A percentile compares a stretch with the other conserved stretches of the same genome.
Evolutionary conservation across 2,113 vertebrate genomes (phyloP).

Genomic region (Ophiodon elongatus): DNA sequence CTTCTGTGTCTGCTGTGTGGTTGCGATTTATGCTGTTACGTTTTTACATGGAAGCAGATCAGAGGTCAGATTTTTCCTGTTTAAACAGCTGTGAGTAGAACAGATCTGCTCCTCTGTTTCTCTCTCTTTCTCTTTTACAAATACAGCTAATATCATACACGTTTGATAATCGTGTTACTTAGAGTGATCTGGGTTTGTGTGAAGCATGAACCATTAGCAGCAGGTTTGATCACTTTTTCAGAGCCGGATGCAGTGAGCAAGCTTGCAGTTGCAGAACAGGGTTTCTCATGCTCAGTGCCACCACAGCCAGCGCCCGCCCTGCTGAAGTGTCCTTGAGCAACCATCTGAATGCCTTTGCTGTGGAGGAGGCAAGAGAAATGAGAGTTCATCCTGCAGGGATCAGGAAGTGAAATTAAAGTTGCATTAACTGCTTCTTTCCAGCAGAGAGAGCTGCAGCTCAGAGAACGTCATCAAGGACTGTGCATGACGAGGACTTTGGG

Average conservation of each 20-base stretch:
- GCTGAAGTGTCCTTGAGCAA: constrained; percentile 20
- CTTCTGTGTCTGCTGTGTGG: not conserved
- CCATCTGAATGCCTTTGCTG: not conserved
- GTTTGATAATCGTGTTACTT: not conserved
- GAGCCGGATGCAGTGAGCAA: not conserved
- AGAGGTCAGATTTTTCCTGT: constrained; percentile 13
- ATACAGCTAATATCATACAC: not conserved
- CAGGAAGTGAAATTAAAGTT: not conserved
- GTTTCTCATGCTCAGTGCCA: not conserved
- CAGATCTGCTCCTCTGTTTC: not conserved
- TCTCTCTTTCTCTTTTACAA: constrained; percentile 3
- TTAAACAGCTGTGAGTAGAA: constrained; percentile 33
- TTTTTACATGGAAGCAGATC: constrained; percentile 22
- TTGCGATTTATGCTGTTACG: constrained; percentile 16
- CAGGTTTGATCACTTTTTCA: not conserved
- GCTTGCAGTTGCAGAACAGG: not conserved
- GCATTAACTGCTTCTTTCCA: constrained; percentile 45
- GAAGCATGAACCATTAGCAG: not conserved
- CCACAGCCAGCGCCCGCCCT: not conserved
- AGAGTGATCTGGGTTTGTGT: not conserved
- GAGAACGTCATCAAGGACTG: not conserved
- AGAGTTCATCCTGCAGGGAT: not conserved
- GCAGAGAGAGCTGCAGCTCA: constrained; percentile 64
- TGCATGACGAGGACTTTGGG: not conserved
- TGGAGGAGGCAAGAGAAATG: not conserved